Percentiles rank a stretch among this genome's conserved stretches.
These are phyloP conservation scores for Troides helena DNA, from an alignment of 2,888 invertebrate genomes.

Conservation along the genomic window DNA sequence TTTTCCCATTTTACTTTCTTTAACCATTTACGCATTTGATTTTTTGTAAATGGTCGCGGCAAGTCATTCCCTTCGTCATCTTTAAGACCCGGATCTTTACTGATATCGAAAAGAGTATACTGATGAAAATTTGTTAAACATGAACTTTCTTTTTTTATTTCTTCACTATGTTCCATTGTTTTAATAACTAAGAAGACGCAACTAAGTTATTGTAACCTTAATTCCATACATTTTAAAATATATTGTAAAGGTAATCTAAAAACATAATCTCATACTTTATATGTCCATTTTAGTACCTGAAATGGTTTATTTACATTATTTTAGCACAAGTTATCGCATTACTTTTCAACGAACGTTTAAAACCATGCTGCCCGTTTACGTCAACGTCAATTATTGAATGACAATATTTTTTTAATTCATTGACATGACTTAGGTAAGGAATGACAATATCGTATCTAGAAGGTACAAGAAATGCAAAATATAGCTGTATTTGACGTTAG, in stretches of 20 bases:
- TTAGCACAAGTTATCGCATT: background rate
- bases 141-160: conserved; percentile 32
- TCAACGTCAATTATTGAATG: background rate
- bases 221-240: background rate
- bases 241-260: background rate
- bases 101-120: conserved; percentile 65
- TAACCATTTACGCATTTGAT: conserved; percentile 83
- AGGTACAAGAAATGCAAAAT: too few relatives aligned
- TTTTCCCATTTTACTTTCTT: conserved; percentile 88
- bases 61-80: conserved; percentile 67
- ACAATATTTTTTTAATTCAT: background rate
- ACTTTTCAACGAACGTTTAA: background rate
- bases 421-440: too few relatives aligned
- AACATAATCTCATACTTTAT: background rate
- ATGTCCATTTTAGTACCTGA: background rate
- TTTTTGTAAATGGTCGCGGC: conserved; percentile 79
- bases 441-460: too few relatives aligned
- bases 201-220: background rate
- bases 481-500: too few relatives aligned
- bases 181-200: background rate
- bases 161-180: conserved; percentile 22
- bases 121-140: conserved; percentile 48
- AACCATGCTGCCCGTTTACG: background rate
- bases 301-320: background rate
- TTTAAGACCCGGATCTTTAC: conserved; percentile 69